phyloP scores from a whole-genome alignment of 2,888 invertebrate species.

The Oligia fasciuncula region DNA sequence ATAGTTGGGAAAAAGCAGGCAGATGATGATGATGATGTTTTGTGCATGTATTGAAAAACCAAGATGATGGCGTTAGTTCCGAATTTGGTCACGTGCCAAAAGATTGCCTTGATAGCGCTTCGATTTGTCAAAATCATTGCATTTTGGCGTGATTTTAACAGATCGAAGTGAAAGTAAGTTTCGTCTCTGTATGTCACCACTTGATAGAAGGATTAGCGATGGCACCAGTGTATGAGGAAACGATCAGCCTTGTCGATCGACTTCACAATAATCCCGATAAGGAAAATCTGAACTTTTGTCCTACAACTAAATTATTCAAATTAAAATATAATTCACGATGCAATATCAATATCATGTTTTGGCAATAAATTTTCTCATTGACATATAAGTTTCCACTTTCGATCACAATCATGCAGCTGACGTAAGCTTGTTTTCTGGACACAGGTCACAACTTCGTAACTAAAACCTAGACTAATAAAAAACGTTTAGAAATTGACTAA shows the following conservation, averaged over 20 bases:
- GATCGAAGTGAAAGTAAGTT: background rate
- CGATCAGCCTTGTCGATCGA: background rate
- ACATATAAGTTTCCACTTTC: background rate
- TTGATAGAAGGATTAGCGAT: background rate
- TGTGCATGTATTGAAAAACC: background rate
- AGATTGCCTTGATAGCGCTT: background rate
- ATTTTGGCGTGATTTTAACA: background rate
- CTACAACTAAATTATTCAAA: background rate
- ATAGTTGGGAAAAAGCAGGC: too few species aligned
- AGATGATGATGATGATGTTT: background rate
- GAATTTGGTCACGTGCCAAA: background rate
- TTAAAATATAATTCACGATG: background rate
- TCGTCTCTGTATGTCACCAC: too few species aligned
- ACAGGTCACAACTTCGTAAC: background rate
- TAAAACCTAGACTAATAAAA: conserved; percentile 40
- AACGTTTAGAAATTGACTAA: conserved; percentile 40
- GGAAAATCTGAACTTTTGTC: background rate
- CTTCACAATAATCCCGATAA: background rate
- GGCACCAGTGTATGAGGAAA: background rate
- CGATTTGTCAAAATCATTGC: background rate
- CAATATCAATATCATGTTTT: background rate
- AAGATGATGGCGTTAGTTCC: background rate
- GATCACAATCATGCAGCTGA: background rate
- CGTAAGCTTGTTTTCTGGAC: background rate
- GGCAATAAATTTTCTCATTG: background rate